Conservation (phyloP, 1,140 invertebrate species). For the Eubasilissa regina region DNA sequence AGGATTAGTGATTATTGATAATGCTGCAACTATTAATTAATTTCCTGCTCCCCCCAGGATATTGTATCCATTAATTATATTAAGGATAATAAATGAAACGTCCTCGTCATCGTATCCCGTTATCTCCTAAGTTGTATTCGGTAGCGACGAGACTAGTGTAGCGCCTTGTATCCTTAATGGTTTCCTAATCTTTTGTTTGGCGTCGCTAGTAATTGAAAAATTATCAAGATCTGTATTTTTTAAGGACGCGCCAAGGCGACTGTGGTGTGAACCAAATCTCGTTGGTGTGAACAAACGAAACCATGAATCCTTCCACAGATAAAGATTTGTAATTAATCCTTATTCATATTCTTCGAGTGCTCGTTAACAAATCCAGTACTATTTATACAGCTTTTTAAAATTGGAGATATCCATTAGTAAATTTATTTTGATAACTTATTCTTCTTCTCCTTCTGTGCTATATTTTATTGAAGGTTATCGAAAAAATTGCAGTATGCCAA, state of each 20-base stretch:
- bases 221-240: conserved; percentile 50
- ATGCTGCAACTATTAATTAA: conserved; percentile 34
- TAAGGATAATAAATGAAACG: conserved; percentile 50
- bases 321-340: background rate
- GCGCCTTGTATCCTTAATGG: conserved; percentile 39
- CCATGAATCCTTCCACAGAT: background rate
- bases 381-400: too few species aligned
- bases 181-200: conserved; percentile 41
- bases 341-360: too few species aligned
- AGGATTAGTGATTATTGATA: conserved; percentile 33
- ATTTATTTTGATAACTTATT: too few species aligned
- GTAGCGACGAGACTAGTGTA: conserved; percentile 34
- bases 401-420: too few species aligned
- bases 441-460: too few species aligned
- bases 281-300: conserved; percentile 34
- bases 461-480: too few species aligned
- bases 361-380: too few species aligned
- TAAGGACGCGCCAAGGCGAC: conserved; percentile 21
- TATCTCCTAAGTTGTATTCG: conserved; percentile 37
- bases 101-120: conserved; percentile 41
- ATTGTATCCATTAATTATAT: conserved; percentile 44
- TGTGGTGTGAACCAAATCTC: conserved; percentile 6
- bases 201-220: conserved; percentile 51
- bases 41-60: conserved; percentile 40
- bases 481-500: too few species aligned